Conservation (phyloP, 2,888 invertebrate genomes). For the Elysia crispata region DNA sequence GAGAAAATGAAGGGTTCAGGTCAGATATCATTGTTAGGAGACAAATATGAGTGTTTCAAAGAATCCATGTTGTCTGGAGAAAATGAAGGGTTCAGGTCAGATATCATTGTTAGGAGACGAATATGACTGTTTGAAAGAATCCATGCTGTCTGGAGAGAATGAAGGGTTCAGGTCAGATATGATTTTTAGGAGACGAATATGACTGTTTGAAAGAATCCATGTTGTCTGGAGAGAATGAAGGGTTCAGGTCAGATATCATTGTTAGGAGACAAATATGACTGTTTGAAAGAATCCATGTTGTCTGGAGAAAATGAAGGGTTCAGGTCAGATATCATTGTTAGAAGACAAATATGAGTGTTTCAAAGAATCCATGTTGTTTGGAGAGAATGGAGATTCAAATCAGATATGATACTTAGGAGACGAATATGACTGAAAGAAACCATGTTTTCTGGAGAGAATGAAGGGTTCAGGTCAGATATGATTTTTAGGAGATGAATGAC, state of each 20-base stretch:
- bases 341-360: constrained; percentile 38
- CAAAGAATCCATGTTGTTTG: constrained; percentile 51
- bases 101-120: not conserved
- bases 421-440: constrained; percentile 47
- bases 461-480: too few relatives aligned
- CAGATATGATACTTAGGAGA: too few relatives aligned
- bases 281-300: constrained; percentile 49
- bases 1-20: not conserved
- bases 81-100: too few relatives aligned
- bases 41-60: constrained; percentile 42
- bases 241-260: too few relatives aligned
- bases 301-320: too few relatives aligned
- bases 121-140: constrained; percentile 49
- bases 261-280: constrained; percentile 35
- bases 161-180: too few relatives aligned
- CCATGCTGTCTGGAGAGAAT: constrained; percentile 44
- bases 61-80: constrained; percentile 49
- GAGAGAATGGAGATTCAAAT: too few relatives aligned
- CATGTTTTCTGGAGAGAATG: constrained; percentile 41
- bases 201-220: constrained; percentile 51
- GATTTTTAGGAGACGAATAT: constrained; percentile 9
- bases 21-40: not conserved
- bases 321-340: too few relatives aligned
- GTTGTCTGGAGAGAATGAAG: constrained; percentile 31
- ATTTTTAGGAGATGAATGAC: constrained; percentile 23